Percentiles rank a stretch among this genome's conserved stretches.
Evolutionary conservation across 1,140 invertebrate genomes (phyloP).

Genomic region (Nymphalis io): DNA sequence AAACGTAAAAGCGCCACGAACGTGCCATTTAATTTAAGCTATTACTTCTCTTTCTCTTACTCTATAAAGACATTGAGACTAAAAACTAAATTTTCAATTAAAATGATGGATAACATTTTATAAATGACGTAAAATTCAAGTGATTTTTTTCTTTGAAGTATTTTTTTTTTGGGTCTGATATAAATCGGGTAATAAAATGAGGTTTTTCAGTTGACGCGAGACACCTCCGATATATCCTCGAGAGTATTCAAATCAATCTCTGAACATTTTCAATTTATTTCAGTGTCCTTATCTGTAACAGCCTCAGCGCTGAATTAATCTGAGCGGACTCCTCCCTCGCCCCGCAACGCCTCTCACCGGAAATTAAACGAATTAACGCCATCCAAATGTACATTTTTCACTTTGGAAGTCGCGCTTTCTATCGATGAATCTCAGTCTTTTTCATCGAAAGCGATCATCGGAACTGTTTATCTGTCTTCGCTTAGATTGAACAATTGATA

Average conservation of each 20-base stretch:
- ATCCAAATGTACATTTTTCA: conserved; percentile 81
- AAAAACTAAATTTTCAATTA: background rate
- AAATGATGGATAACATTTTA: background rate
- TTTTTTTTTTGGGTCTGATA: conserved; percentile 1
- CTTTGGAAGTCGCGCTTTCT: conserved; percentile 72
- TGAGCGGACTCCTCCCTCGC: conserved; percentile 64
- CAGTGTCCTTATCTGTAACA: conserved; percentile 78
- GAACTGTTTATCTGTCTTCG: conserved; percentile 75
- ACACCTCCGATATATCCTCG: conserved; percentile 68
- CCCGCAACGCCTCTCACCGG: conserved; percentile 67
- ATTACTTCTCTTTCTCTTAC: background rate
- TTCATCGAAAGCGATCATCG: conserved; percentile 69
- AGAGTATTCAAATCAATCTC: conserved; percentile 79
- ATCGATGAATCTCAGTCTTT: conserved; percentile 75
- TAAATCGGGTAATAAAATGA: conserved; percentile 18
- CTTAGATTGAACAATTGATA: conserved; percentile 78
- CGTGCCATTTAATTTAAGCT: background rate
- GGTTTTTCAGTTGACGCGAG: conserved; percentile 51
- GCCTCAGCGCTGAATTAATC: conserved; percentile 78
- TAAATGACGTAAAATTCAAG: background rate
- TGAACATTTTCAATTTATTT: conserved; percentile 81
- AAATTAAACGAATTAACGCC: conserved; percentile 81
- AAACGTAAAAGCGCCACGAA: conserved; percentile 23
- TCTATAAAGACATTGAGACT: background rate
- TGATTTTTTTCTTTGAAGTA: background rate